Evolutionary conservation across 2,888 invertebrate genomes (phyloP).

Genomic region (Subacronicta megacephala): DNA sequence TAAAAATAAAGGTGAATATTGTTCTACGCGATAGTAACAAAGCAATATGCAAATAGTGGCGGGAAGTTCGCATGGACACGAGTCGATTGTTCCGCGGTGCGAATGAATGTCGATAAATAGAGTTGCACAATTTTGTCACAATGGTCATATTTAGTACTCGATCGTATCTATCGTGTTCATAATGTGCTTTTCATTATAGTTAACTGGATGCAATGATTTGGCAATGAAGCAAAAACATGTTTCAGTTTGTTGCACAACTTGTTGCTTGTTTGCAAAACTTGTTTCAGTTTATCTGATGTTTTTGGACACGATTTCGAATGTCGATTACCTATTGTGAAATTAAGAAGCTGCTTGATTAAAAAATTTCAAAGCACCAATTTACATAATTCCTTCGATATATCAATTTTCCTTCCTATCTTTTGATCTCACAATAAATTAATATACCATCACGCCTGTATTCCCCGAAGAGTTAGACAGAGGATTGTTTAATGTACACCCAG

Average conservation of each 20-base stretch:
- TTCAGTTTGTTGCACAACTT: background rate
- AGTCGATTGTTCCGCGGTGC: constrained; percentile 63
- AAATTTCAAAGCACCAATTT: too few species aligned
- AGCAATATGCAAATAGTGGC: constrained; percentile 68
- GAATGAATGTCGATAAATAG: constrained; percentile 64
- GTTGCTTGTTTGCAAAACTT: constrained; percentile 10
- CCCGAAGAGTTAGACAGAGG: too few species aligned
- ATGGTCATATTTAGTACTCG: constrained; percentile 46
- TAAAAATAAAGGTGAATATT: constrained; percentile 29
- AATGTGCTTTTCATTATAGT: constrained; percentile 29
- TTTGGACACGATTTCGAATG: constrained; percentile 15
- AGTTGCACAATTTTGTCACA: constrained; percentile 56
- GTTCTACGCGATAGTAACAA: constrained; percentile 44
- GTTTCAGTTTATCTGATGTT: constrained; percentile 26
- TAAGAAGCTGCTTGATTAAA: background rate
- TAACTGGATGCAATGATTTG: constrained; percentile 22
- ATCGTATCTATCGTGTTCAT: constrained; percentile 43
- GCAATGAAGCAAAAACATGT: constrained; percentile 36
- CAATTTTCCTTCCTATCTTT: too few species aligned
- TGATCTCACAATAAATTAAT: too few species aligned
- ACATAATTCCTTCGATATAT: too few species aligned
- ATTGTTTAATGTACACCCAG: too few species aligned
- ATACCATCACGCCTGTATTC: too few species aligned
- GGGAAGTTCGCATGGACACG: constrained; percentile 69
- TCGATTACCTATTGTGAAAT: constrained; percentile 19